A percentile compares a stretch with the other conserved stretches of the same genome.
phyloP scores from a whole-genome alignment of 2,113 vertebrate species.

The Cettia cetti region DNA sequence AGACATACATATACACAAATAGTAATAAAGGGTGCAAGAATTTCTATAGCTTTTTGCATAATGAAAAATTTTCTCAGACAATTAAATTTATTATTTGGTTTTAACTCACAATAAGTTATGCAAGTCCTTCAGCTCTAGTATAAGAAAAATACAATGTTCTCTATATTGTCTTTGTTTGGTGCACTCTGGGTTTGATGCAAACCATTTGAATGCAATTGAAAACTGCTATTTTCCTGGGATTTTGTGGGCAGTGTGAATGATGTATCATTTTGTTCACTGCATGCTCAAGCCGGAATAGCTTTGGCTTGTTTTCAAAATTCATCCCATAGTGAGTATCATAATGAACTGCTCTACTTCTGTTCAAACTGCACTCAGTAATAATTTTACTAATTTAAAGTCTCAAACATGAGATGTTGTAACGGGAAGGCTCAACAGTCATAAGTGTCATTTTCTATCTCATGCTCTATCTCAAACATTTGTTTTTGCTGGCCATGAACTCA shows the following conservation, averaged over 20 bases:
- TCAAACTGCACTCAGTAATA: not conserved
- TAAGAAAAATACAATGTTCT: not conserved
- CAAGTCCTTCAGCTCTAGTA: not conserved
- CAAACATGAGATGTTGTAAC: not conserved
- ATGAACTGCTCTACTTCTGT: not conserved
- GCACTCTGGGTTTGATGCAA: not conserved
- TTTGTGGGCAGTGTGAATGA: not conserved
- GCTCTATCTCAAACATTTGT: not conserved
- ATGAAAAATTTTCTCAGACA: not conserved
- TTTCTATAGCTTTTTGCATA: not conserved
- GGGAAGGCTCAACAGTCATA: not conserved
- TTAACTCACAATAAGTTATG: not conserved
- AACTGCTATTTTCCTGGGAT: not conserved
- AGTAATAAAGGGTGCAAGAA: not conserved
- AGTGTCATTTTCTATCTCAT: not conserved
- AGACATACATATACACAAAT: not conserved
- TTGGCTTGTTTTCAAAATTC: not conserved
- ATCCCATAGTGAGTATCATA: not conserved
- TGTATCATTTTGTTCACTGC: not conserved
- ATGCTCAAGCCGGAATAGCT: not conserved
- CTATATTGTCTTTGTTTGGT: not conserved
- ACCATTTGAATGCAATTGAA: not conserved
- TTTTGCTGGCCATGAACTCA: slow-evolving; percentile 21
- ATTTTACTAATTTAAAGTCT: not conserved
- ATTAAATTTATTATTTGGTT: not conserved